Evolutionary conservation across 2,113 vertebrate species (phyloP), one percentile per base, ranked within the genome.

Genomic region (Centropus bengalensis): DNA sequence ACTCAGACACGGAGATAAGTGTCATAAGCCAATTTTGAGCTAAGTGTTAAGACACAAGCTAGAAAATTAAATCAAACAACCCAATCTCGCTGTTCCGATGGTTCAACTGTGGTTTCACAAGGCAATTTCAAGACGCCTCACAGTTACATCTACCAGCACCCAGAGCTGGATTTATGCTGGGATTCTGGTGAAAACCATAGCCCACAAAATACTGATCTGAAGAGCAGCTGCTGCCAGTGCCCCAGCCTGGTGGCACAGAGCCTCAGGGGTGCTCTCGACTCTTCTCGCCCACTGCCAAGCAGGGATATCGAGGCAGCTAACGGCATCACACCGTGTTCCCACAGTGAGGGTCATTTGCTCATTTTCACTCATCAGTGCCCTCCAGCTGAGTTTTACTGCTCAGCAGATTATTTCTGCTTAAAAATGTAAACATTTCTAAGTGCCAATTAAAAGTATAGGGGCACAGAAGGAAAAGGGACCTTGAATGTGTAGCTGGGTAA

Each of bases 141-240:
- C 23, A 42, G 14, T 20, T 28, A n/a, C 12, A 55, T 32, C 62
- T 58, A 21, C 40, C 30, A 52, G 66, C 63, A 74, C 7, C 33
- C 47, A 59, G 69, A 81, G 42, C 14, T 83, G 60, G n/a, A 74
- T 66, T 88, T 86, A 59, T 81, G 33, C 26, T 8, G 51, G 66
- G 40, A 14, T 38, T 6, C 6, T 24, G 40, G n/a, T 54, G 77
- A 49, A 80, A 86, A 66, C 11, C n/a, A 27, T 4, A 42, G 51
- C 24, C 18, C 19, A 24, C 33, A 44, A 47, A 88, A 63, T 1
- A 17, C 14, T 16, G 21, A 40, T 30, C 18, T 0, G 0, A 11
- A 27, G 28, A 45, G 69, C 8, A 28, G 40, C 42, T 54, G 69
- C 51, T 62, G 77, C 8, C 38, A 26, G 24, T 1, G 5, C 66